A percentile compares a stretch with the other conserved stretches of the same genome.
Conservation (phyloP, 1,140 invertebrate genomes). For the Magallana angulata region DNA sequence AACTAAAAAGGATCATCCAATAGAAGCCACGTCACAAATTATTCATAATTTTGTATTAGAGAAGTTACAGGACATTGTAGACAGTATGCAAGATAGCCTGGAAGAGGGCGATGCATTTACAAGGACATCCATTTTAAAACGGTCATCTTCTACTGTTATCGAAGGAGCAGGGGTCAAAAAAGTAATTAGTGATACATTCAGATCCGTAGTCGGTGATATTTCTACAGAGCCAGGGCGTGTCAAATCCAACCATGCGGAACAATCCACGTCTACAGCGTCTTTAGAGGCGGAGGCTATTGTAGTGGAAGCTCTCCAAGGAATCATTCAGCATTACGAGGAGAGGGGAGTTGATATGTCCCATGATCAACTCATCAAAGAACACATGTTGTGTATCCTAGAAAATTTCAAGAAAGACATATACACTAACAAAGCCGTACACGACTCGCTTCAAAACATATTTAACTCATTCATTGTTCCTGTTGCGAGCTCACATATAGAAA, state of each 20-base stretch:
- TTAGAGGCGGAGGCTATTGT: slow-evolving; percentile 52
- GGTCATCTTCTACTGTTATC: not conserved
- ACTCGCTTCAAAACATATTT: not conserved
- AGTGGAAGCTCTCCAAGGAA: slow-evolving; percentile 43
- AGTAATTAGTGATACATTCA: slow-evolving; percentile 39
- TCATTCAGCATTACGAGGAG: slow-evolving; percentile 38
- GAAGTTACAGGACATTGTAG: slow-evolving; percentile 53
- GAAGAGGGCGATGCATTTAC: not conserved
- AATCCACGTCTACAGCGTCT: slow-evolving; percentile 49
- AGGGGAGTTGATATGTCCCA: not conserved
- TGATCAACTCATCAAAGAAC: slow-evolving; percentile 22
- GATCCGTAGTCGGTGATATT: slow-evolving; percentile 43
- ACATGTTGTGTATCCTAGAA: slow-evolving; percentile 41
- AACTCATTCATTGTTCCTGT: not conserved
- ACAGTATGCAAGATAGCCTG: slow-evolving; percentile 46
- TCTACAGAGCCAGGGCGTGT: not conserved
- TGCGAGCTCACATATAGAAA: not conserved
- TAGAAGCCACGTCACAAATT: slow-evolving; percentile 1
- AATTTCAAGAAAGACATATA: slow-evolving; percentile 42
- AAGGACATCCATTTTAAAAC: not conserved
- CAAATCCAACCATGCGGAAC: not conserved
- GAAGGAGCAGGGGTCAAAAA: slow-evolving; percentile 33
- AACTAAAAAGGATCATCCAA: not conserved
- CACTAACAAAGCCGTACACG: not conserved
- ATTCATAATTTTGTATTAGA: slow-evolving; percentile 54